Evolutionary conservation across 2,113 vertebrate species (phyloP), one percentile per base, ranked within the genome.

Genomic region (Ginglymostoma cirratum): DNA sequence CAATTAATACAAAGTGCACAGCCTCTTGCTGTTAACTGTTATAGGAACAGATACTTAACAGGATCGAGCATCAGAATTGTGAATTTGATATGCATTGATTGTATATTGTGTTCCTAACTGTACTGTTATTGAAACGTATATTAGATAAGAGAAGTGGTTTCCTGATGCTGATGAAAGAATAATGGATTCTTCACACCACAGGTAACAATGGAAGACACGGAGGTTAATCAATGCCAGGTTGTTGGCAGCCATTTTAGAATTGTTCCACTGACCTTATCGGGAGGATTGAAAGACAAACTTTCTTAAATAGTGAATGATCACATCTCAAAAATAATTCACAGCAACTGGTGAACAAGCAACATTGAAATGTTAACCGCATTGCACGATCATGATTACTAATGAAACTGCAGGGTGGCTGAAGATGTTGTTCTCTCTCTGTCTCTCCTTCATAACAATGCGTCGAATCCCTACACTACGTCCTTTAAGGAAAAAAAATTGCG

Each of bases 41-140:
- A 95, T 72, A 76, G 69, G 69, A 95, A 95, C 45, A 52, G 72
- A 76, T 67, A 52, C 94, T 95, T 95, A 95, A 95, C 94, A 95
- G 94, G 94, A 52, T 48, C 42, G 69, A 17, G 42, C 42, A 95
- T 95, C 34, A 72, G 67, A 52, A 72, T 52, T 42, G 12, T n/a
- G 69, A 95, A 95, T 72, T 95, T 95, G 94, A 95, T 95, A 70
- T 48, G 67, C 94, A 95, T 95, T 95, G 94, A 95, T 95, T 95
- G 69, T 24, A 72, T 72, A 72, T 48, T 72, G 23, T 24, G 30
- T 42, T 95, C 67, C 67, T 52, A 70, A 95, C 42, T 30, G 52
- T 30, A 23, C 89, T 66, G 61, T 67, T 93, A 93, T 93, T 93
- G 89, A n/a, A 93, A 66, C 55, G 10, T 72, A 48, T 70, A 72